Base-by-base conservation (phyloP, 2,113 vertebrate genomes). In the Sisor rabdophorus region DNA sequence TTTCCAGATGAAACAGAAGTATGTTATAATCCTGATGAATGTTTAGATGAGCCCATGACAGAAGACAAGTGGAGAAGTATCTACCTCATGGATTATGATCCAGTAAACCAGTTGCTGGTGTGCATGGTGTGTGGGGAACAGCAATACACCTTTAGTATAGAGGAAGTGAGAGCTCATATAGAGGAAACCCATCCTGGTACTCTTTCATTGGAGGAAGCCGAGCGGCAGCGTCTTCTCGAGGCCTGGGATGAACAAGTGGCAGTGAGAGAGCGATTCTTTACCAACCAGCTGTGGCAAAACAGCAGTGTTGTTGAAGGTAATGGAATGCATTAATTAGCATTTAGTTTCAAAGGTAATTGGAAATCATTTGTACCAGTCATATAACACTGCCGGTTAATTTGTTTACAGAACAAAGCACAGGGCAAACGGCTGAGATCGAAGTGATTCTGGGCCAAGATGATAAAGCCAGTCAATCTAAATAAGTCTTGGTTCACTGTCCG, bases 71-170 rank as follows among this genome's bases (percentile, higher is more conserved):
- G 92, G 92, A 88, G 91, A 84, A 86, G 56, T 72, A 79, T 84
- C 68, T 95, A 93, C 89, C 90, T 95, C 82, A 94, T 95, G 89
- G 94, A 93, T 73, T 91, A 86, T 11, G 92, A 94, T 82, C 91
- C 93, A 0, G 88, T 91, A 76, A 92, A 91, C 73, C 92, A 93
- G 82, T 89, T 92, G 79, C 82, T 91, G 2, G 92, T 95, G 84
- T 95, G 94, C 84, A 94, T 95, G 93, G 94, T 95, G 71, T 95
- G 94, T 10, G 94, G 94, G 1, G 91, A 93, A 19, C 87, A 91
- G 84, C 92, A 94, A 85, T 90, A 81, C 79, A 84, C 85, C 0
- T 91, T 92, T 47, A 92, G 88, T 0, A 87, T 91, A 4, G 91
- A 91, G 55, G 92, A 82, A 0, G 93, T 91, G 0, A 86, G 81